phyloP scores from a whole-genome alignment of 2,888 invertebrate species.

The Nomada ferruginata region DNA sequence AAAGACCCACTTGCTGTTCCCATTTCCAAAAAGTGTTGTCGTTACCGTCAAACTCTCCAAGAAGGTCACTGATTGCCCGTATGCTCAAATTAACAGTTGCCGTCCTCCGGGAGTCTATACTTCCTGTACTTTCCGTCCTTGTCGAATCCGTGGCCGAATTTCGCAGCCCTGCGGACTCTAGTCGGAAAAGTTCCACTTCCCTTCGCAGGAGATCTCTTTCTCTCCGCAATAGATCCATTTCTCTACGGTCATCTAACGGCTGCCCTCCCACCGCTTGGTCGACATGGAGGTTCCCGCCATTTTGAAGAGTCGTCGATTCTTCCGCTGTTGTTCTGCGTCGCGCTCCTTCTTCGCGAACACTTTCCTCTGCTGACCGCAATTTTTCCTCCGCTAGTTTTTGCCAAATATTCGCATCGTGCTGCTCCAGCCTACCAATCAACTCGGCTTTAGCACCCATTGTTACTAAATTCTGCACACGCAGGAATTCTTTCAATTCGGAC shows the following conservation, averaged over 20 bases:
- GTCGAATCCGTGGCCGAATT: background rate
- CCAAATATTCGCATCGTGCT: background rate
- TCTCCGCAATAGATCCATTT: background rate
- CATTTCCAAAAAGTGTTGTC: slow-evolving; percentile 13
- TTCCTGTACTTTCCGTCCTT: background rate
- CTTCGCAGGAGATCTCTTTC: background rate
- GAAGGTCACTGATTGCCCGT: background rate
- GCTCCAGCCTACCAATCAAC: background rate
- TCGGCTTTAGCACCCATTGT: background rate
- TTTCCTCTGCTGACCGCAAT: background rate
- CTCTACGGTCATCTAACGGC: background rate
- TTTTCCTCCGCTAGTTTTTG: background rate
- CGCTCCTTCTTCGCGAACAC: background rate
- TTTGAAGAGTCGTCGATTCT: background rate
- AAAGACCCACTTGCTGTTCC: background rate
- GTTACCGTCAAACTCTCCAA: slow-evolving; percentile 2
- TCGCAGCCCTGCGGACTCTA: background rate
- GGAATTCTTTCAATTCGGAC: background rate
- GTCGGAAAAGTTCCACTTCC: background rate
- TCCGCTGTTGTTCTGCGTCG: background rate
- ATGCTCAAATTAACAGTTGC: background rate
- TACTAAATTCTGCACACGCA: background rate
- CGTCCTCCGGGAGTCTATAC: background rate
- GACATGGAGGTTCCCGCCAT: background rate
- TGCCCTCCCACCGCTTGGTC: background rate